These are phyloP conservation scores for Ochropleura leucogaster DNA, from an alignment of 2,888 invertebrate species.

Conservation along the genomic window DNA sequence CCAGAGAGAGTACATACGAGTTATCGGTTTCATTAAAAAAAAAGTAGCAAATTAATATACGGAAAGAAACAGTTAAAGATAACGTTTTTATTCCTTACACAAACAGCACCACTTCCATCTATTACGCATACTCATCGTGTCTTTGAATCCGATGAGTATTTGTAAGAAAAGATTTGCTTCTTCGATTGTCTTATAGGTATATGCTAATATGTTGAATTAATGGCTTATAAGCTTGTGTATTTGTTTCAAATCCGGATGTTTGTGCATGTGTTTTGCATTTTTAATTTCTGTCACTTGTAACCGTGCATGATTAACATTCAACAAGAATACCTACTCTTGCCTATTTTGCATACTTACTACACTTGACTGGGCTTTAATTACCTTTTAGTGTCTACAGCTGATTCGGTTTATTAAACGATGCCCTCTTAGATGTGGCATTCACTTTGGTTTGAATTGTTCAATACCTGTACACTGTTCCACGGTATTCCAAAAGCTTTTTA, in stretches of 20 bases:
- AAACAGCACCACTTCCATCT: not conserved
- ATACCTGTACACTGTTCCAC: not conserved
- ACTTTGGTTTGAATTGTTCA: not conserved
- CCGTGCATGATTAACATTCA: conserved; percentile 9
- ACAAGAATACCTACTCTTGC: not conserved
- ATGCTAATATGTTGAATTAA: conserved; percentile 37
- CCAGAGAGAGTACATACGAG: too few relatives aligned
- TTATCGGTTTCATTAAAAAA: too few relatives aligned
- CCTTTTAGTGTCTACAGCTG: not conserved
- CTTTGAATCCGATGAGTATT: conserved; percentile 7
- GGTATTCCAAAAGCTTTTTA: not conserved
- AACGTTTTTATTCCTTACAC: not conserved
- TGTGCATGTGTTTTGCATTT: conserved; percentile 46
- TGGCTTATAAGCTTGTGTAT: conserved; percentile 19
- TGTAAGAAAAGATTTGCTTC: conserved; percentile 4
- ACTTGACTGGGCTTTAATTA: not conserved
- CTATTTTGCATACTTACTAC: not conserved
- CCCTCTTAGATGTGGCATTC: not conserved
- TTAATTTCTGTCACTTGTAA: conserved; percentile 24
- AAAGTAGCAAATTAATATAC: too few relatives aligned
- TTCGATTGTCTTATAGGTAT: conserved; percentile 23
- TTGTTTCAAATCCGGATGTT: conserved; percentile 51
- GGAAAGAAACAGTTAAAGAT: not conserved
- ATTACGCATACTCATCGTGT: not conserved
- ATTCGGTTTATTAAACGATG: not conserved